Evolutionary conservation across 2,888 invertebrate species (phyloP).

Genomic region (Petrolisthes cinctipes): DNA sequence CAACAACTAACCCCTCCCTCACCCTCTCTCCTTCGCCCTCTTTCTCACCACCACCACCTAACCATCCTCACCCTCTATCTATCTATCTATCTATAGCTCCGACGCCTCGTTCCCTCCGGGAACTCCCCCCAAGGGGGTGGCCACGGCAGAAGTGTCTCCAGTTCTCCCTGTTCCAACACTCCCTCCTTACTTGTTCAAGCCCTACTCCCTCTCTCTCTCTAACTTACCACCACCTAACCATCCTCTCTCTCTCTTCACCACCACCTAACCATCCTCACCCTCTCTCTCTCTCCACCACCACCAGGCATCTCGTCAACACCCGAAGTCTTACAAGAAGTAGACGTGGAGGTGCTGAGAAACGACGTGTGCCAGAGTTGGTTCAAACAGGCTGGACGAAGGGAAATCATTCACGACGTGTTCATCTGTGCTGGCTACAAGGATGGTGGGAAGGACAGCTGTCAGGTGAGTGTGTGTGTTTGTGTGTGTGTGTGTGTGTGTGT

Average conservation of each 20-base stretch:
- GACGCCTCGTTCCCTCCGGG: too few relatives aligned
- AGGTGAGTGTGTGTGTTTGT: constrained; percentile 69
- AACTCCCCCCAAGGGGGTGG: too few relatives aligned
- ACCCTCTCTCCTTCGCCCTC: background rate
- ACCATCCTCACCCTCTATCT: too few relatives aligned
- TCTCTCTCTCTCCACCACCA: background rate
- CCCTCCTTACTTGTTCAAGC: background rate
- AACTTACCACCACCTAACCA: background rate
- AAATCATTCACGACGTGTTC: constrained; percentile 94
- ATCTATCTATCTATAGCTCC: too few relatives aligned
- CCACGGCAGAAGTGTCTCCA: too few relatives aligned
- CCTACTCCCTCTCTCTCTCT: background rate
- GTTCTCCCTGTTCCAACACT: too few relatives aligned
- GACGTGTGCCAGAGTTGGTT: constrained; percentile 94
- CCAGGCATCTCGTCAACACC: constrained; percentile 80
- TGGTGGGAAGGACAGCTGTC: constrained; percentile 77
- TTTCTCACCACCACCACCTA: background rate
- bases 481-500: constrained; percentile 9
- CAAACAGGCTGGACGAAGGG: constrained; percentile 87
- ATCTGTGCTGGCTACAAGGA: constrained; percentile 94
- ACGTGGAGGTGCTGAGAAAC: constrained; percentile 82
- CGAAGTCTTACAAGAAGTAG: constrained; percentile 78
- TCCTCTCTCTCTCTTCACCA: background rate
- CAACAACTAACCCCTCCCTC: too few relatives aligned
- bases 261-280: background rate